Base-by-base conservation (phyloP, 2,113 vertebrate genomes). In the Spizaetus ornatus region DNA sequence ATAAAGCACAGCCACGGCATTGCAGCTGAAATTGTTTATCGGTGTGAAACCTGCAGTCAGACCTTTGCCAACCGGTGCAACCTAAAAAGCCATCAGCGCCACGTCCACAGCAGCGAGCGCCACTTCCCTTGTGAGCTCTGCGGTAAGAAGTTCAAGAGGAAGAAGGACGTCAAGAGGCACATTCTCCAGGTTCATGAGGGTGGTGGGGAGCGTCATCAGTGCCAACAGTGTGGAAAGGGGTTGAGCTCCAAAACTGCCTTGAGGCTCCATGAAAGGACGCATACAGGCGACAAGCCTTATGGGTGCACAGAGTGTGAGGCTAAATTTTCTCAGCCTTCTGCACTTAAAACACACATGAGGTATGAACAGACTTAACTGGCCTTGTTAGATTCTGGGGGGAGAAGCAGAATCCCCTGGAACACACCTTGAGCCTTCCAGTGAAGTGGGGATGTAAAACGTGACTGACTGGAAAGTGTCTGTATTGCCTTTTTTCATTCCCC, bases 11-110 rank as follows among this genome's bases (percentile, higher is more conserved):
- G 98, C 93, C 99, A 99, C 0, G 99, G 99, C 0, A 97, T 98
- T 7, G 98, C 98, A 27, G 97, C 99, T 0, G 98, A 99, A 58
- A 98, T 98, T 4, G 86, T 98, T 34, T 98, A 99, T 72, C 98
- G 99, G 80, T 99, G 99, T 3, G 98, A 99, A 74, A 99, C 98
- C 78, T 99, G 99, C 78, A 93, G 97, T 40, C 99, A 99, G 97
- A 99, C 98, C 67, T 99, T 99, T 13, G 99, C 99, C 50, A 99
- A 99, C 98, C 99, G 99, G 86, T 99, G 99, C 98, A 99, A 99
- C 98, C 98, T 99, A 66, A 99, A 99, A 97, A 99, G 99, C 97
- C 99, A 99, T 27, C 99, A 99, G 94, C 98, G 98, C 55, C 99
- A 99, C 0, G 99, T 99, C 27, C 99, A 99, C 98, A 99, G 98